Evolutionary conservation across 1,140 invertebrate genomes (phyloP).

Genomic region (Pseudomyrmex pallidus): DNA sequence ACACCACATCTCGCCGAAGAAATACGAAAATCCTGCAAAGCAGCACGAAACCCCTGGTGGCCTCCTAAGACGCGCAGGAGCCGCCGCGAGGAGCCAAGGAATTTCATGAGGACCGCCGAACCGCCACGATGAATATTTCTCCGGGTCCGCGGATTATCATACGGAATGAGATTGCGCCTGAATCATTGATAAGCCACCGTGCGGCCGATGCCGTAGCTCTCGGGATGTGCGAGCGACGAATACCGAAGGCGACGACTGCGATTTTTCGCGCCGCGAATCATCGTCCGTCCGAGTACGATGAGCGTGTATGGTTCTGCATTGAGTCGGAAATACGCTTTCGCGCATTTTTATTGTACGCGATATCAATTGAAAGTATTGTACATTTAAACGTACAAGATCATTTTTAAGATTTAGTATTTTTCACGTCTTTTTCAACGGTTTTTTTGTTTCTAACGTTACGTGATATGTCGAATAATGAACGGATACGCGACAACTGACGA

Average conservation of each 20-base stretch:
- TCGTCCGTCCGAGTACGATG: background rate
- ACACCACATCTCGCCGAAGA: slow-evolving; percentile 56
- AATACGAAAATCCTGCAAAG: slow-evolving; percentile 60
- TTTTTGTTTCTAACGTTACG: no score
- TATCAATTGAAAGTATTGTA: no score
- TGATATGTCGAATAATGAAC: no score
- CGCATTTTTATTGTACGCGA: background rate
- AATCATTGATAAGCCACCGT: slow-evolving; percentile 76
- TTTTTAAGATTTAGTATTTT: no score
- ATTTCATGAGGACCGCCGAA: slow-evolving; percentile 70
- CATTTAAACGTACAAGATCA: no score
- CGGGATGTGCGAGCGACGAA: slow-evolving; percentile 13
- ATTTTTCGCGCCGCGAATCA: slow-evolving; percentile 68
- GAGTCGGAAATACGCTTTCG: background rate
- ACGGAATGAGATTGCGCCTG: slow-evolving; percentile 80
- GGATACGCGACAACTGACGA: no score
- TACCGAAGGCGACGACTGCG: slow-evolving; percentile 61
- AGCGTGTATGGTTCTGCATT: background rate
- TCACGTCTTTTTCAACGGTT: background rate
- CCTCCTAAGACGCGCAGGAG: slow-evolving; percentile 48
- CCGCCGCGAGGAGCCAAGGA: slow-evolving; percentile 55
- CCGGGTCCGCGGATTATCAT: slow-evolving; percentile 78
- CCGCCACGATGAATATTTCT: slow-evolving; percentile 82
- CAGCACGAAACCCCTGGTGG: slow-evolving; percentile 53
- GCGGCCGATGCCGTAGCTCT: slow-evolving; percentile 50